Evolutionary conservation across 2,888 invertebrate genomes (phyloP), one percentile per base, ranked within the genome.

Genomic region (Halictus ligatus): DNA sequence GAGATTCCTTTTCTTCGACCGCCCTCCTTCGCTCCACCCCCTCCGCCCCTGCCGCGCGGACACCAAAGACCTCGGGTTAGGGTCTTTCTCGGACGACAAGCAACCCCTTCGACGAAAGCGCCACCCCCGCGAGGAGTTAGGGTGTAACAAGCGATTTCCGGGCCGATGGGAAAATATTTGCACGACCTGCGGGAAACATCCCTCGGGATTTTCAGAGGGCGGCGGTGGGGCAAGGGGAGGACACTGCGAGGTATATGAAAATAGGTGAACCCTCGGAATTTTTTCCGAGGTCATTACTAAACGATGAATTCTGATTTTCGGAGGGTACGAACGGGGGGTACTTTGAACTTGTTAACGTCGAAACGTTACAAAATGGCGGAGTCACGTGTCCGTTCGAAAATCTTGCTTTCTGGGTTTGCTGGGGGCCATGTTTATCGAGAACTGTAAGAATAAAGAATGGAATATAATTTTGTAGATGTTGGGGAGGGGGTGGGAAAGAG

Each of bases 1-100:
- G 74, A 60, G 77, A 77, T 75, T 77, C 67, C 75, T 75, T 58
- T 75, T 72, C 81, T 75, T 64, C 72, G 75, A 46, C 72, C 78
- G 40, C n/a, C 29, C 43, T 40, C 40, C 69, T 69, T 69, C n/a
- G 69, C n/a, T 72, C 5, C 58, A 3, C 12, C 71, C 25, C 13
- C n/a, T 15, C 10, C 40, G n/a, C n/a, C n/a, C 54, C 54, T 13
- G 15, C 12, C 35, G 35, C 35, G 35, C 54, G n/a, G 8, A 48
- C 48, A 15, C 15, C 15, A 54, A 54, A 54, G 54, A 21, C 54
- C 21, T 54, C 54, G 58, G 58, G 29, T 29, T 35, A 29, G 64
- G 18, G 15, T 25, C 64, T 64, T 64, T 64, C 64, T 64, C 64
- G 64, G 8, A 18, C 64, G 64, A 64, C 64, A 29, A 64, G 64